Evolutionary conservation across 2,113 vertebrate species (phyloP).

Genomic region (Pyxicephalus adspersus): DNA sequence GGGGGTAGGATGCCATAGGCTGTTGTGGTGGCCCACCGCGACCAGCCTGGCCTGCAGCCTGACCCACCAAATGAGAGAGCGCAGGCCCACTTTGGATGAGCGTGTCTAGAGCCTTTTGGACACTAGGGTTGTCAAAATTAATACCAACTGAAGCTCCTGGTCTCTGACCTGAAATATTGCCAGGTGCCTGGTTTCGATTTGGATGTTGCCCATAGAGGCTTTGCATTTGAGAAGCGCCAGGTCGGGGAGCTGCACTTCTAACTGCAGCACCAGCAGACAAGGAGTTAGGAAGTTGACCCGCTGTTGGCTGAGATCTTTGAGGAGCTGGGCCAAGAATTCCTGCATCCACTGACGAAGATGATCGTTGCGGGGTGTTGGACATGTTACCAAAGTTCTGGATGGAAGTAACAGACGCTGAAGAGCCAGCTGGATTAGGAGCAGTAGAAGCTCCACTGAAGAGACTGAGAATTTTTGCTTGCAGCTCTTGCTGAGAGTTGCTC

Average conservation of each 20-base stretch:
- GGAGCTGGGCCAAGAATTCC: slow-evolving; percentile 64
- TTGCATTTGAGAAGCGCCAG: slow-evolving; percentile 68
- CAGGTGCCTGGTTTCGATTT: slow-evolving; percentile 70
- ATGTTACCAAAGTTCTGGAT: slow-evolving; percentile 75
- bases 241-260: slow-evolving; percentile 69
- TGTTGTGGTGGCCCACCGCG: slow-evolving; percentile 67
- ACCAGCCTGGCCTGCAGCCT: slow-evolving; percentile 72
- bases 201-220: slow-evolving; percentile 70
- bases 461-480: slow-evolving; percentile 97
- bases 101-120: slow-evolving; percentile 97
- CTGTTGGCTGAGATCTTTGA: slow-evolving; percentile 73
- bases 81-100: slow-evolving; percentile 95
- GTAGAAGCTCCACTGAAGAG: slow-evolving; percentile 87
- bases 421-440: slow-evolving; percentile 73
- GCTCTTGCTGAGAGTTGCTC: slow-evolving; percentile 86
- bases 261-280: slow-evolving; percentile 66
- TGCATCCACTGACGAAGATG: slow-evolving; percentile 57
- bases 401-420: slow-evolving; percentile 60
- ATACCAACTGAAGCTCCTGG: slow-evolving; percentile 77
- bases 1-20: slow-evolving; percentile 84
- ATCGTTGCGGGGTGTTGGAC: slow-evolving; percentile 52
- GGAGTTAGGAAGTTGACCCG: slow-evolving; percentile 69
- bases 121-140: slow-evolving; percentile 97
- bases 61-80: slow-evolving; percentile 88
- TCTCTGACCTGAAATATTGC: slow-evolving; percentile 71